These are phyloP conservation scores for Ooceraea biroi DNA, from an alignment of 1,140 invertebrate species.

Conservation along the genomic window DNA sequence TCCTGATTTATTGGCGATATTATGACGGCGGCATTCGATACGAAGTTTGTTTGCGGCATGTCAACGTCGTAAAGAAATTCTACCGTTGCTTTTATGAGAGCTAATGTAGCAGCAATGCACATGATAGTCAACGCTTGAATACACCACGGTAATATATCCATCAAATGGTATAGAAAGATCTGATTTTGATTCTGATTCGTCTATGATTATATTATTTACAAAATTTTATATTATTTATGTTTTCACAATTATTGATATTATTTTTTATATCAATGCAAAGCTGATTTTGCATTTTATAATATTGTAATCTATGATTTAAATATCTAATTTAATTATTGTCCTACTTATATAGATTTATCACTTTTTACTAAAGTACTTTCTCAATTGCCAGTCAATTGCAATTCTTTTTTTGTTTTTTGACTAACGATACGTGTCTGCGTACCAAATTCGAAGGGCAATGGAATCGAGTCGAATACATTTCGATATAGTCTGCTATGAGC, in stretches of 20 bases:
- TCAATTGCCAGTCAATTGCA: too few relatives aligned
- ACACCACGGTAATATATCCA: not conserved
- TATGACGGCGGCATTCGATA: conserved; percentile 42
- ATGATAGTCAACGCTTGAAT: conserved; percentile 3
- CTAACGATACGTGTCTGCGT: not conserved
- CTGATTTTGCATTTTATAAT: not conserved
- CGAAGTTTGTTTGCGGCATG: conserved; percentile 28
- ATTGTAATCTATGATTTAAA: conserved; percentile 19
- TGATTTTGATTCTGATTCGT: not conserved
- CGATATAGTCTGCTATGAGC: not conserved
- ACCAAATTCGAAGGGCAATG: conserved; percentile 22
- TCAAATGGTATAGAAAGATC: conserved; percentile 1
- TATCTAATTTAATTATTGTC: not conserved
- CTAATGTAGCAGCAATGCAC: conserved; percentile 3
- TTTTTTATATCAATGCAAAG: not conserved
- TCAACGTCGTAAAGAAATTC: conserved; percentile 47
- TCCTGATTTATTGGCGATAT: conserved; percentile 47
- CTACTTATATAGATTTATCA: conserved; percentile 1
- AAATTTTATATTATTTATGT: not conserved
- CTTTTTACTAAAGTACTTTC: too few relatives aligned
- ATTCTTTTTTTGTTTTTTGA: not conserved
- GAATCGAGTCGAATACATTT: not conserved
- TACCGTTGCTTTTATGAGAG: not conserved
- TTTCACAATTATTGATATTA: not conserved
- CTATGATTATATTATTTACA: not conserved